A percentile compares a stretch with the other conserved stretches of the same genome.
Conservation (phyloP, 2,888 invertebrate genomes). For the Phytoseiulus persimilis region DNA sequence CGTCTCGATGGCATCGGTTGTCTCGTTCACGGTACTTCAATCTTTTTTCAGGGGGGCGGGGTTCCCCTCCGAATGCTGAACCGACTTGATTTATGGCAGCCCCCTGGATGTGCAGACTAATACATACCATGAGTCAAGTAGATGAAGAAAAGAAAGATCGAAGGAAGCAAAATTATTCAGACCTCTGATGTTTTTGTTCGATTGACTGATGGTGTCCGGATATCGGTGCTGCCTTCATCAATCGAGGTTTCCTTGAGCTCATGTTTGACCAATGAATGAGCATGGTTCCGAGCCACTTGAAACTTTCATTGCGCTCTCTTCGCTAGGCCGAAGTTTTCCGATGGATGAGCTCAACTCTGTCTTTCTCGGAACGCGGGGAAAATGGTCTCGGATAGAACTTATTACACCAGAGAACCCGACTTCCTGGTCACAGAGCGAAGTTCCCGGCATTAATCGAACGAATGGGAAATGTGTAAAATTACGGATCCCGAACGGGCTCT, state of each 20-base stretch:
- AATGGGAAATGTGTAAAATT: too few relatives aligned
- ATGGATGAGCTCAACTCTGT: too few relatives aligned
- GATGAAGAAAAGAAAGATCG: neutral
- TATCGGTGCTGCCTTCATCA: neutral
- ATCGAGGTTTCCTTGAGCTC: neutral
- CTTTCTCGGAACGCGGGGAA: too few relatives aligned
- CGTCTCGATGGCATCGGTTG: neutral
- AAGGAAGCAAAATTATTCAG: neutral
- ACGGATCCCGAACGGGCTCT: too few relatives aligned
- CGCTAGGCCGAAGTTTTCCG: too few relatives aligned
- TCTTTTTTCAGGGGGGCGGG: neutral
- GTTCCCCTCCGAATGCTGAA: neutral
- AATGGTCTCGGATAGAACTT: too few relatives aligned
- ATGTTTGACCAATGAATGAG: neutral
- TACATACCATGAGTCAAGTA: neutral
- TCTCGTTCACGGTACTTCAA: neutral
- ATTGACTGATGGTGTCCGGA: neutral
- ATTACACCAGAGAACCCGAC: too few relatives aligned
- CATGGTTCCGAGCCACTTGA: neutral
- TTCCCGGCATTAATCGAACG: too few relatives aligned
- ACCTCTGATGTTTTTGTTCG: neutral
- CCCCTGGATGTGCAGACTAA: neutral
- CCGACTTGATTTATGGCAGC: neutral
- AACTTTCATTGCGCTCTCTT: too few relatives aligned
- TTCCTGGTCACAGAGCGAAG: too few relatives aligned